Evolutionary conservation across 2,113 vertebrate species (phyloP).

Genomic region (Ascaphus truei): DNA sequence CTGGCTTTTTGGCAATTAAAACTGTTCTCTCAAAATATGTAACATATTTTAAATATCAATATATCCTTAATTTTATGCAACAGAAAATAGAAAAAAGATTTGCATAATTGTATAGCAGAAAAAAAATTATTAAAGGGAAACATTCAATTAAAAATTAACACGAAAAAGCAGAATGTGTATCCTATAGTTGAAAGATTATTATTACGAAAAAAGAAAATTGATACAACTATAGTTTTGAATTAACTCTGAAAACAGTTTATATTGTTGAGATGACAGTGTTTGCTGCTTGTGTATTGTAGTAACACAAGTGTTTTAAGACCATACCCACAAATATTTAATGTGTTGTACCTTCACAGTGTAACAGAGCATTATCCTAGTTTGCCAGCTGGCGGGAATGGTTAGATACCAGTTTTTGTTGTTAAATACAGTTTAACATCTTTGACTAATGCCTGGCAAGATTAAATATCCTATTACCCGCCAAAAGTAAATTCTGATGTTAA

Average conservation of each 20-base stretch:
- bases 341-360: conserved; percentile 94
- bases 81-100: conserved; percentile 18
- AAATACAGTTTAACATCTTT: conserved; percentile 76
- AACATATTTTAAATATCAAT: neutral
- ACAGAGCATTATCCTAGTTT: conserved; percentile 78
- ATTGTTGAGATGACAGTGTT: conserved; percentile 61
- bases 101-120: conserved; percentile 36
- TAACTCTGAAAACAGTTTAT: conserved; percentile 48
- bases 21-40: conserved; percentile 8
- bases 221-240: conserved; percentile 31
- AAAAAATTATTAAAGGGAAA: neutral
- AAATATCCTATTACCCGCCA: conserved; percentile 63
- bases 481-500: conserved; percentile 66
- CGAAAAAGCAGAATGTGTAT: no score
- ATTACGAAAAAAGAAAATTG: conserved; percentile 24
- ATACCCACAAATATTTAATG: conserved; percentile 84
- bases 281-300: conserved; percentile 71
- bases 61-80: neutral
- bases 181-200: no score
- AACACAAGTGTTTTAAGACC: conserved; percentile 74
- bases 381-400: conserved; percentile 70
- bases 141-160: neutral
- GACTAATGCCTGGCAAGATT: conserved; percentile 82
- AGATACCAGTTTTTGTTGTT: conserved; percentile 72
- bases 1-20: conserved; percentile 38